Evolutionary conservation across 2,797 vertebrate species (phyloP), one percentile per base, ranked within the genome.

Genomic region (Rhinogobio ventralis): DNA sequence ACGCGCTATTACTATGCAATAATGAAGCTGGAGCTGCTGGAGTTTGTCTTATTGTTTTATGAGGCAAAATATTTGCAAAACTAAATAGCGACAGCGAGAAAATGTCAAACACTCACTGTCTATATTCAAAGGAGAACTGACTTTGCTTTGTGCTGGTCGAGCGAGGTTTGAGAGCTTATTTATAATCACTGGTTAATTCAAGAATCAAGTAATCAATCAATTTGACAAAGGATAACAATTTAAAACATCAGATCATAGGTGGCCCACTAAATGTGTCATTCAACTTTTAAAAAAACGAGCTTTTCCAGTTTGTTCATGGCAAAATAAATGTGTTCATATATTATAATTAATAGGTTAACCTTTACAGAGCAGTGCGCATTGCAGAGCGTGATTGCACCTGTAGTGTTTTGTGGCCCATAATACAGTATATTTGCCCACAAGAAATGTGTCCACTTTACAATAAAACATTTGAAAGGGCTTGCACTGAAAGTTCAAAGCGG

Each of bases 41-140:
- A 28, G 30, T 25, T 81, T 67, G 28, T 19, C 81, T 69, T 66
- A 67, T 68, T 71, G 79, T 74, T 83, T 83, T 85, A 83, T 76
- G 71, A 85, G 55, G 53, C 11, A 60, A 80, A 55, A 53, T 55
- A 74, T 75, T 23, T 25, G 55, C 81, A 71, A 25, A 69, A 57
- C n/a, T 19, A 72, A 81, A 85, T 46, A 81, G 42, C n/a, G 23
- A 67, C 36, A 77, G 55, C 67, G 60, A 60, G 53, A 84, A 60
- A 46, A 80, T 80, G 14, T 20, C 14, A 76, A n/a, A 46, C 72
- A 53, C 33, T 25, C 55, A 72, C 23, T 71, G 53, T 11, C 7
- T 73, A 7, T 45, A 72, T 71, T 60, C 45, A 74, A 23, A 67
- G 64, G 28, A 15, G 62, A 20, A 76, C 42, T 6, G 30, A 28